Base-by-base conservation (phyloP, 2,797 vertebrate species). In the Smutsia gigantea region DNA sequence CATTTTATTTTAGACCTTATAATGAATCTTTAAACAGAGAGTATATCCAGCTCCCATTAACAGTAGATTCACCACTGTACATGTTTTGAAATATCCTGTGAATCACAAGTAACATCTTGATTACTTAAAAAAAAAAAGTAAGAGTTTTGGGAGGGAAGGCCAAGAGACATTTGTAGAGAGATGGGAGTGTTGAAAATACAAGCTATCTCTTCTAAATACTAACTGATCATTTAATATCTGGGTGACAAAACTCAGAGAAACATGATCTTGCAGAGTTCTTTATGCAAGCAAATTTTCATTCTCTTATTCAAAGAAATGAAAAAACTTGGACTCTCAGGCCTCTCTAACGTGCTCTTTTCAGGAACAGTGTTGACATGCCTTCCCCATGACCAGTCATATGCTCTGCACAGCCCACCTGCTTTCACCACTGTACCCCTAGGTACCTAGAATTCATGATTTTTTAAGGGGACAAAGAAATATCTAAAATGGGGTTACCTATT, bases 321-420 rank as follows among this genome's bases (percentile, higher is more conserved):
- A 42, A 68, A 83, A 49, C 0, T 5, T 34, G 25, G 15, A 46
- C 39, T 46, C 46, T 4, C 4, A 4, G 69, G 51, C 12, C n/a
- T 81, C 51, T 53, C 42, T 46, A 17, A 69, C 0, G 18, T 0
- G 21, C 66, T 49, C 14, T 49, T 53, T 13, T 11, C 39, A 11
- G 5, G 2, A 39, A 21, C 1, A 19, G 55, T 7, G 5, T 0
- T 64, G 37, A 91, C n/a, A n/a, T 12, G 21, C 46, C 63, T 64
- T 66, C 66, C 66, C 34, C 25, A 3, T 0, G 1, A n/a, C 12
- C 23, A 27, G 49, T 5, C 51, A 39, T 3, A 6, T 0, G 4
- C 79, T 87, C 63, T 31, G 11, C 12, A 21, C 1, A 0, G 18
- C 25, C 21, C 23, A 23, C 11, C 27, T 49, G 63, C 69, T 87